These are phyloP conservation scores for Melanogrammus aeglefinus DNA, from an alignment of 2,797 vertebrate genomes.

Conservation along the genomic window DNA sequence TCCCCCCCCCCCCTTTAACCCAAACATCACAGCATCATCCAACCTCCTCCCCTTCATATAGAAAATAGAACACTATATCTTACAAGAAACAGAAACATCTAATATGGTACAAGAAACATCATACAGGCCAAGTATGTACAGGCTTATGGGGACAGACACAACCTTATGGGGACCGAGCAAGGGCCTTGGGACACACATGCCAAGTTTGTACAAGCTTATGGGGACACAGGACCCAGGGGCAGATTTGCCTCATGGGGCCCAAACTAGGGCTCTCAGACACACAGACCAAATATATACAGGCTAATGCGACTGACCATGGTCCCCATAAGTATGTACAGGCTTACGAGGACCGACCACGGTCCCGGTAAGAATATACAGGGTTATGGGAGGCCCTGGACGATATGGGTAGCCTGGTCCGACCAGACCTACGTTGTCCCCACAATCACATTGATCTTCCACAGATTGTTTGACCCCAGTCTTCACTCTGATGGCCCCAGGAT, in stretches of 20 bases:
- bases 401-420: not conserved
- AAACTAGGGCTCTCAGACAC: conserved; percentile 3
- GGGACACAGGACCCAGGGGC: not conserved
- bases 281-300: conserved; percentile 62
- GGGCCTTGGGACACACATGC: not conserved
- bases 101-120: conserved; percentile 64
- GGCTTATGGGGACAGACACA: conserved; percentile 21
- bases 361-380: not conserved
- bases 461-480: not conserved
- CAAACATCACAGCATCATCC: conserved; percentile 53
- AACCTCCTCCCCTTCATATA: conserved; percentile 64
- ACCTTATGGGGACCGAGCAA: conserved; percentile 10
- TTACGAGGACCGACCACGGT: not conserved
- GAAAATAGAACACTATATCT: conserved; percentile 74
- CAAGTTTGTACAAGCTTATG: not conserved
- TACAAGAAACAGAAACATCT: conserved; percentile 66
- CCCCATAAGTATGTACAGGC: conserved; percentile 55
- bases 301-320: not conserved
- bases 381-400: not conserved
- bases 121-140: conserved; percentile 61
- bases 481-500: not conserved
- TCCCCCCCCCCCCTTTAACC: conserved; percentile 3
- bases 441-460: not conserved
- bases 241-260: not conserved
- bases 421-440: not conserved